These are phyloP conservation scores for Cephalopholis sonnerati DNA, from an alignment of 2,113 vertebrate species.

Conservation along the genomic window DNA sequence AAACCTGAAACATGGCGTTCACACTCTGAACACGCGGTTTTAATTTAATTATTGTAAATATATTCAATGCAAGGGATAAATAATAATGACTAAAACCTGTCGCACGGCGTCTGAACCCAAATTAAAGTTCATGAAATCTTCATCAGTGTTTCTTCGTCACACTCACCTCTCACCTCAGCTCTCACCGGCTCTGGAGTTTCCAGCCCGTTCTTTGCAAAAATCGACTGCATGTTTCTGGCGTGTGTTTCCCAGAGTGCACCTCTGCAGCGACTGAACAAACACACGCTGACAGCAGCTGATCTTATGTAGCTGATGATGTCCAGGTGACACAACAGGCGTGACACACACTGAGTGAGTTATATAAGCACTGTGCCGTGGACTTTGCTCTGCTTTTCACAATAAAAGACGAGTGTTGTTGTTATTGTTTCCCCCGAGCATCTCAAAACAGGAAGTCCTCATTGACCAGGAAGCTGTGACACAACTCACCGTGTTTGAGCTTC, in stretches of 20 bases:
- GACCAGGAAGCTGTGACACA: too few species aligned
- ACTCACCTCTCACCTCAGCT: constrained; percentile 68
- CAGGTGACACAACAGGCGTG: neutral
- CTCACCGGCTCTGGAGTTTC: constrained; percentile 73
- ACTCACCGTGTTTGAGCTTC: too few species aligned
- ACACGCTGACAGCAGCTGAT: rapidly evolving
- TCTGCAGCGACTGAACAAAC: neutral
- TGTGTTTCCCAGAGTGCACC: constrained; percentile 7
- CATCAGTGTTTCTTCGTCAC: too few species aligned
- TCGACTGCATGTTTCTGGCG: constrained; percentile 47
- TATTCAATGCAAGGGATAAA: too few species aligned
- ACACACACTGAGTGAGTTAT: neutral
- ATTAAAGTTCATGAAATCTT: too few species aligned
- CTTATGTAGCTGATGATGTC: constrained; percentile 2
- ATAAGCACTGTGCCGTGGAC: constrained; percentile 42
- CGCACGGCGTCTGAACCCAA: too few species aligned
- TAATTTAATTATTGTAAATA: too few species aligned
- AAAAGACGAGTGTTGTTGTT: neutral
- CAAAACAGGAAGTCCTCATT: too few species aligned
- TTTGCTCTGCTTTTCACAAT: constrained; percentile 31
- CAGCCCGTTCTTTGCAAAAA: constrained; percentile 59
- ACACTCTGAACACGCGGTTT: too few species aligned
- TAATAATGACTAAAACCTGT: too few species aligned
- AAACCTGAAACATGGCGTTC: too few species aligned
- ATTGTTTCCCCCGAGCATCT: too few species aligned